phyloP scores from a whole-genome alignment of 64 coral and sea anemone species.

The Catalaphyllia jardinei region DNA sequence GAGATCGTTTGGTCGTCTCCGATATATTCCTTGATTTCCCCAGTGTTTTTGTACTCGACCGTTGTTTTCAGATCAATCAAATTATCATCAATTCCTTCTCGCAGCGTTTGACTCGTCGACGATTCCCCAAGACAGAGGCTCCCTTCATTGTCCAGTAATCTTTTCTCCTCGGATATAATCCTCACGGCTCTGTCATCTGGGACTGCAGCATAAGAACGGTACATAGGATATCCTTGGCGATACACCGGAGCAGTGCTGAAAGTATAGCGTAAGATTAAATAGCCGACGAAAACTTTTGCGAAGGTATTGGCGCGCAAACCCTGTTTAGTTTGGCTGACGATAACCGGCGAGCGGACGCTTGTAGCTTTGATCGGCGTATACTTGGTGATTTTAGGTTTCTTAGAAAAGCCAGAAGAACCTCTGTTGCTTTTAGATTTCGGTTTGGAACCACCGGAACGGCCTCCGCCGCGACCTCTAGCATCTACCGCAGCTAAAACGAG shows the following conservation, averaged over 20 bases:
- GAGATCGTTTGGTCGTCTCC: neutral
- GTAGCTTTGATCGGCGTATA: slow-evolving; percentile 12
- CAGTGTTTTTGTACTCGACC: neutral
- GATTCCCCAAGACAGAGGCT: neutral
- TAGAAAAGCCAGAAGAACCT: too few relatives aligned
- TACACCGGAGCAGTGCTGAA: neutral
- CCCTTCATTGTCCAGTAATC: neutral
- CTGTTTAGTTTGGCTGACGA: neutral
- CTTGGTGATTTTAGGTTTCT: slow-evolving; percentile 12
- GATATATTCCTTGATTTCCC: neutral
- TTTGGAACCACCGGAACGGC: neutral
- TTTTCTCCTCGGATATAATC: neutral
- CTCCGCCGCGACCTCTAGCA: neutral
- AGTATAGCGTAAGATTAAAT: neutral
- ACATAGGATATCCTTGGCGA: neutral
- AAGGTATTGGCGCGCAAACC: neutral
- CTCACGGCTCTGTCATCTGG: neutral
- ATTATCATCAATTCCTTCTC: neutral
- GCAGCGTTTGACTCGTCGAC: neutral
- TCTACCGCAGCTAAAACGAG: neutral
- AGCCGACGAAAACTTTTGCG: neutral
- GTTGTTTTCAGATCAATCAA: neutral
- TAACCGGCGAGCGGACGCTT: neutral
- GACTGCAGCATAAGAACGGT: neutral
- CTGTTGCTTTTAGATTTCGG: neutral